Evolutionary conservation across 2,797 vertebrate species (phyloP).

Genomic region (Cyprinodon diabolis): DNA sequence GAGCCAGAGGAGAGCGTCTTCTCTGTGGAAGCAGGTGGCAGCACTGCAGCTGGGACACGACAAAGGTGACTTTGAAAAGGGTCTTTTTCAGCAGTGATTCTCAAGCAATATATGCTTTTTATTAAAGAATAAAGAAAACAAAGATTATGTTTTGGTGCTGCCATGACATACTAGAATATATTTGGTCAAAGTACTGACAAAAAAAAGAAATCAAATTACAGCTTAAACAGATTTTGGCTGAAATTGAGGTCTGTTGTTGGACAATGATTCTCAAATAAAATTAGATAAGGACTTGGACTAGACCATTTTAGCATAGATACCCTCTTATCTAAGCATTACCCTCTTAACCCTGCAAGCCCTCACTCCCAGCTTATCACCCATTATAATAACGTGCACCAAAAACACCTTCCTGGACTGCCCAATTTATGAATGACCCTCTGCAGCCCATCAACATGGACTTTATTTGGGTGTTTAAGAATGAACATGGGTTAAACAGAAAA

Average conservation of each 20-base stretch:
- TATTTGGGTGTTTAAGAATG: too few species aligned
- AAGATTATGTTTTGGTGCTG: too few species aligned
- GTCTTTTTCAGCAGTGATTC: not conserved
- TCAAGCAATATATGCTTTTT: not conserved
- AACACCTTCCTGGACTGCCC: not conserved
- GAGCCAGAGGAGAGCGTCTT: slow-evolving; percentile 65
- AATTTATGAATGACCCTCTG: not conserved
- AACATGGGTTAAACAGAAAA: not conserved
- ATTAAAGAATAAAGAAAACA: not conserved
- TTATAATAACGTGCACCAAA: not conserved
- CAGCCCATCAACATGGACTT: too few species aligned
- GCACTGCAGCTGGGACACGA: slow-evolving; percentile 53
- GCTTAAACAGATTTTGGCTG: not conserved
- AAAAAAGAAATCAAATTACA: not conserved
- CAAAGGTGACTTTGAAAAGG: not conserved
- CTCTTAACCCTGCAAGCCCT: not conserved
- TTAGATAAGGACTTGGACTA: not conserved
- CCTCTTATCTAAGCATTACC: not conserved
- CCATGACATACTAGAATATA: not conserved
- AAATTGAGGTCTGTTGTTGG: not conserved
- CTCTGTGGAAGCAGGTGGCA: slow-evolving; percentile 59
- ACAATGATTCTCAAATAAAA: not conserved
- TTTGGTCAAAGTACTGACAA: not conserved
- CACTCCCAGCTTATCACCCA: not conserved
- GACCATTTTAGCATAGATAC: not conserved